Conservation (phyloP, 2,888 invertebrate species). For the Drepana falcataria region DNA sequence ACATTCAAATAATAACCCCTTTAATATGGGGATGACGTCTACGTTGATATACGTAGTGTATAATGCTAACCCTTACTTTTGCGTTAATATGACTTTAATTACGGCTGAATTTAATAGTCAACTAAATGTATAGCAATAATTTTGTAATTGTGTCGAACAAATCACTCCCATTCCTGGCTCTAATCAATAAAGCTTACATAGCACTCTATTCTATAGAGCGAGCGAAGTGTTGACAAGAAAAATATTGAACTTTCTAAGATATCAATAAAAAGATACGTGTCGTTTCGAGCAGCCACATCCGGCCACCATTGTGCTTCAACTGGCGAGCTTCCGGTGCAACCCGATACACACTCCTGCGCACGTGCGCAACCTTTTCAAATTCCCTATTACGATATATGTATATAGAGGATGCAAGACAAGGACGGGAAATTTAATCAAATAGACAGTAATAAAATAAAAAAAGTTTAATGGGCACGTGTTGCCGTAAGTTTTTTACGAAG, state of each 20-base stretch:
- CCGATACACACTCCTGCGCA: constrained; percentile 77
- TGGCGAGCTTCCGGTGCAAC: constrained; percentile 73
- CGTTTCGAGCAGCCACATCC: constrained; percentile 76
- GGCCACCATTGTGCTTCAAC: constrained; percentile 71
- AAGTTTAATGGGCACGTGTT: constrained; percentile 1
- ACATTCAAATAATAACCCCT: too few species aligned
- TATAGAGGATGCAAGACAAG: constrained; percentile 43
- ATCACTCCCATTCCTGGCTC: constrained; percentile 14
- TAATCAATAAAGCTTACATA: constrained; percentile 40
- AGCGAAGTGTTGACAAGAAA: constrained; percentile 63
- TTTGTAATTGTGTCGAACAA: too few species aligned
- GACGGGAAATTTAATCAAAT: constrained; percentile 23
- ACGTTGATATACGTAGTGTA: too few species aligned
- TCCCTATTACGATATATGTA: constrained; percentile 54
- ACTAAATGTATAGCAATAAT: too few species aligned
- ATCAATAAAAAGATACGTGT: constrained; percentile 78
- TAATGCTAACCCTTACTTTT: too few species aligned
- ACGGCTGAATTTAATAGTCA: too few species aligned
- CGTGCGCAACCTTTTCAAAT: constrained; percentile 76
- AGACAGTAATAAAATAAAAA: constrained; percentile 8
- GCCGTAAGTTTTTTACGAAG: neutral
- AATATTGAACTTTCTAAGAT: constrained; percentile 74
- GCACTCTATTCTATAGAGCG: constrained; percentile 28
- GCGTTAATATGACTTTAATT: too few species aligned
- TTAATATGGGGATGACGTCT: too few species aligned